Conservation (phyloP, 2,113 vertebrate species). For the Silurus glanis region DNA sequence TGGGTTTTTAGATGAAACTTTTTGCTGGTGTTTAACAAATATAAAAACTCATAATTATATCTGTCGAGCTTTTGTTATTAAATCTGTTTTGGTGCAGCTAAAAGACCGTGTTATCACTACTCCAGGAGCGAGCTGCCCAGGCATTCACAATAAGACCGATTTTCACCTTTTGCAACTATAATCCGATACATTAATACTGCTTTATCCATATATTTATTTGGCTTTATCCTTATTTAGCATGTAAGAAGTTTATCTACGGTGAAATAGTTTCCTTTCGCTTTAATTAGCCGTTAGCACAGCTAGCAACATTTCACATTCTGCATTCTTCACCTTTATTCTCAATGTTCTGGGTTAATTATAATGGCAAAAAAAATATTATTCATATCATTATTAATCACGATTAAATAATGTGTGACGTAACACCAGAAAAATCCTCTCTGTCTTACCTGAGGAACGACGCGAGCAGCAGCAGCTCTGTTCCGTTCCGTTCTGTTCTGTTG, state of each 20-base stretch:
- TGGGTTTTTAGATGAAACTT: not conserved
- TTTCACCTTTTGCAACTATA: no score
- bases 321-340: not conserved
- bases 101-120: no score
- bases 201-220: not conserved
- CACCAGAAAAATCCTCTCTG: not conserved
- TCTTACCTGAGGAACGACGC: constrained; percentile 16
- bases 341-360: not conserved
- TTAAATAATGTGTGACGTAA: no score
- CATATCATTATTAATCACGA: no score
- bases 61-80: not conserved
- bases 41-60: no score
- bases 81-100: not conserved
- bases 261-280: not conserved
- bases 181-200: no score
- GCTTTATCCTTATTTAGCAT: not conserved
- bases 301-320: not conserved
- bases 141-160: no score
- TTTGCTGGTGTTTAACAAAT: not conserved
- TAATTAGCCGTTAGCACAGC: not conserved
- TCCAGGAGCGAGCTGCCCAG: no score
- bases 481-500: no score
- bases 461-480: not conserved
- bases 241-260: no score
- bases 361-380: no score